These are phyloP conservation scores for Nasonia vitripennis DNA, from an alignment of 1,140 invertebrate genomes.

Conservation along the genomic window DNA sequence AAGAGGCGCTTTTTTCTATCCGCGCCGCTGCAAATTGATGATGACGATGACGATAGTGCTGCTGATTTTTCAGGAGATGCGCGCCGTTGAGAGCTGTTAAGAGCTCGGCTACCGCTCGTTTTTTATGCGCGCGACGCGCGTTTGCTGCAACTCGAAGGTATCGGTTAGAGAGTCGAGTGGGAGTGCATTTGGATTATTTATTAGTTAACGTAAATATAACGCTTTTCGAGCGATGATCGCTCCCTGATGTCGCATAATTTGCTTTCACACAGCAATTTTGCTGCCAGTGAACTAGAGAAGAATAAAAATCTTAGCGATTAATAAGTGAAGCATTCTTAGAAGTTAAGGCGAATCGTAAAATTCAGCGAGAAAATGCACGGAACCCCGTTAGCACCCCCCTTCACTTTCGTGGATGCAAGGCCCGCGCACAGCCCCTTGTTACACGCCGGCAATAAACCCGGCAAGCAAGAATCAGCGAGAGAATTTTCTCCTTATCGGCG, in stretches of 20 bases:
- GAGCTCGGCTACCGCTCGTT: not conserved
- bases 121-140: not conserved
- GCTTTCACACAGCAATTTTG: no score
- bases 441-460: not conserved
- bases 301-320: no score
- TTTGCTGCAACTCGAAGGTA: no score
- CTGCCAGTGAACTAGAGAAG: no score
- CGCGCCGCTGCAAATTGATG: not conserved
- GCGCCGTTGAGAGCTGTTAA: not conserved
- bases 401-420: not conserved
- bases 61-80: not conserved
- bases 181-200: no score
- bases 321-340: not conserved
- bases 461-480: not conserved
- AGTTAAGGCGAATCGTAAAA: not conserved
- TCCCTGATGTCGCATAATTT: no score
- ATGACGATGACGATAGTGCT: not conserved
- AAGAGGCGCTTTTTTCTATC: slow-evolving; percentile 19
- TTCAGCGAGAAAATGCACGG: not conserved
- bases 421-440: not conserved
- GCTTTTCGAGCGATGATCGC: no score
- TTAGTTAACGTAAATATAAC: no score
- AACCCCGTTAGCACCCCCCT: not conserved
- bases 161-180: no score
- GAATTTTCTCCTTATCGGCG: not conserved